Percentiles rank a stretch among this genome's conserved stretches.
phyloP scores from a whole-genome alignment of 1,140 invertebrate species.

The Drosophila aff. region DNA sequence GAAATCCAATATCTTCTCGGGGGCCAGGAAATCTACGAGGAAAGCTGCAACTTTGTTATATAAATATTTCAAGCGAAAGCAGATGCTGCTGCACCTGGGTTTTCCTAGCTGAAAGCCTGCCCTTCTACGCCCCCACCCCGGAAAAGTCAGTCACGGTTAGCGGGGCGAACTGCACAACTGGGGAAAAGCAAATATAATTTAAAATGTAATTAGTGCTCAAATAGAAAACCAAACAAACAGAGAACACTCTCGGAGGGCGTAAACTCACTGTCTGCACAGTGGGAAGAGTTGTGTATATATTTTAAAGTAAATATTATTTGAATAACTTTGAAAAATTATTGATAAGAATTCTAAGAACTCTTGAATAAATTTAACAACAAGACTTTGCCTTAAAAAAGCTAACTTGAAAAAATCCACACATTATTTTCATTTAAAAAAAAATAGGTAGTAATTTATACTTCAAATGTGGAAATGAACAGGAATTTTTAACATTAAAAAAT shows the following conservation, averaged over 20 bases:
- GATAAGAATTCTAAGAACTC: accelerated
- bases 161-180: conserved; percentile 44
- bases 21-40: conserved; percentile 61
- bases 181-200: conserved; percentile 83
- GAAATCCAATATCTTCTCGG: conserved; percentile 33
- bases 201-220: conserved; percentile 84
- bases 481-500: background rate
- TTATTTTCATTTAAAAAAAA: background rate
- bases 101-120: background rate
- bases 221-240: conserved; percentile 82
- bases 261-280: background rate
- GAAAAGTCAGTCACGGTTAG: conserved; percentile 63
- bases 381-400: background rate
- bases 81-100: conserved; percentile 50
- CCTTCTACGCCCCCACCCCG: background rate
- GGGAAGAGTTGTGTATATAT: background rate
- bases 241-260: conserved; percentile 47
- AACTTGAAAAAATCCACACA: background rate
- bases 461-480: accelerated
- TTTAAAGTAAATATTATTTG: no score
- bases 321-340: background rate
- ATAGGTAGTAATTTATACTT: background rate
- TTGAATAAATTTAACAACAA: background rate
- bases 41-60: conserved; percentile 73
- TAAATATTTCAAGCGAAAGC: conserved; percentile 74